These are phyloP conservation scores for Rhea americana DNA, from an alignment of 2,113 vertebrate genomes.

Conservation along the genomic window DNA sequence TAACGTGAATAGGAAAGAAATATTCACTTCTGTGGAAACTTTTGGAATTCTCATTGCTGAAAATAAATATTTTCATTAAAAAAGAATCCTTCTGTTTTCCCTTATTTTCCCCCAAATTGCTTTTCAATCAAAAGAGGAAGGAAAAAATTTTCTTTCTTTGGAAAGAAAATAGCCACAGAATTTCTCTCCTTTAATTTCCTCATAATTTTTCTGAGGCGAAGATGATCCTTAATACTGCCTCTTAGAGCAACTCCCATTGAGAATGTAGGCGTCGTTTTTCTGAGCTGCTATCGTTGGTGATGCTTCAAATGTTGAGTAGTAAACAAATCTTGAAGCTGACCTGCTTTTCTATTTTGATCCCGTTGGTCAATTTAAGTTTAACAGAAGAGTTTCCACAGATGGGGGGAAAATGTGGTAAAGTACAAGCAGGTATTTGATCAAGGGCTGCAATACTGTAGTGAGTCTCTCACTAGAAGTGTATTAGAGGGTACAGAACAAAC, in stretches of 20 bases:
- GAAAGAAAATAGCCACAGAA: background rate
- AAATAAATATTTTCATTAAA: background rate
- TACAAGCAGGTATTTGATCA: background rate
- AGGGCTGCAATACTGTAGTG: fast-evolving
- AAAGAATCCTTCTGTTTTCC: background rate
- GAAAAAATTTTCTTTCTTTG: background rate
- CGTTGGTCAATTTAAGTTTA: background rate
- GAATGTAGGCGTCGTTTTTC: background rate
- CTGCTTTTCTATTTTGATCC: background rate
- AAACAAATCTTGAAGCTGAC: background rate
- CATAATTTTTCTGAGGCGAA: background rate
- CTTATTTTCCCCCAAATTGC: background rate
- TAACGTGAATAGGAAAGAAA: background rate
- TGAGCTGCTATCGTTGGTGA: background rate
- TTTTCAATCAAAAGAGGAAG: background rate
- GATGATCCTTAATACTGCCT: background rate
- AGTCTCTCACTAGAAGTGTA: background rate
- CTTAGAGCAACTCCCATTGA: background rate
- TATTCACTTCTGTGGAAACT: background rate
- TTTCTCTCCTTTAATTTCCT: background rate
- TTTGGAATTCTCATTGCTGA: background rate
- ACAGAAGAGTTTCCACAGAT: background rate
- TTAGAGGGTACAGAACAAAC: fast-evolving
- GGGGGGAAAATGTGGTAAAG: background rate
- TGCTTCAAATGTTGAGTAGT: background rate